Percentiles rank a stretch among this genome's conserved stretches.
These are phyloP conservation scores for Xenopus petersii DNA, from an alignment of 2,797 vertebrate species.

Conservation along the genomic window DNA sequence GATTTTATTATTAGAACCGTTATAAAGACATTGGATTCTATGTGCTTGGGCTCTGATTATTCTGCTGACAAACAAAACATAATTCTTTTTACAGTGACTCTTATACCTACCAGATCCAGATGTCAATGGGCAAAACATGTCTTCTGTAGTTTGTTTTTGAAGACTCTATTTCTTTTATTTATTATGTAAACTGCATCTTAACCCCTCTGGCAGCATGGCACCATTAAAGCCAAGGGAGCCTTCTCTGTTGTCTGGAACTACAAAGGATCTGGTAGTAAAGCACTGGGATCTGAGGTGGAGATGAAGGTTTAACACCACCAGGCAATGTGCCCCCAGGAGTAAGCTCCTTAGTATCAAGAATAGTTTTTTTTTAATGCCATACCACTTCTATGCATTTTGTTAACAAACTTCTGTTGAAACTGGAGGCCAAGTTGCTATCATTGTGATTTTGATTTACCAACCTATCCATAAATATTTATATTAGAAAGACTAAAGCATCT, in stretches of 20 bases:
- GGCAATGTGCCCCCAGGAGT: slow-evolving; percentile 12
- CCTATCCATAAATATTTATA: neutral
- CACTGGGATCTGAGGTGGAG: neutral
- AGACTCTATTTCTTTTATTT: neutral
- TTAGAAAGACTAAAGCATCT: neutral
- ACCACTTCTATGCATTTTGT: slow-evolving; percentile 17
- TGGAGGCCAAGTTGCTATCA: slow-evolving; percentile 12
- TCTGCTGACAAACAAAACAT: too few species aligned
- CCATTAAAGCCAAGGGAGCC: neutral
- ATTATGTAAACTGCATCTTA: slow-evolving; percentile 5
- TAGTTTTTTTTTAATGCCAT: slow-evolving; percentile 16
- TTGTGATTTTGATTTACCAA: neutral
- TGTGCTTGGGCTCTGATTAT: too few species aligned
- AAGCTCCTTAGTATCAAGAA: neutral
- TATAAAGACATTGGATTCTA: too few species aligned
- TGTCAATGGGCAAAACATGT: too few species aligned
- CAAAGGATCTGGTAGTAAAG: neutral
- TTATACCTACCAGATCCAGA: too few species aligned
- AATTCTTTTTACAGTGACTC: too few species aligned
- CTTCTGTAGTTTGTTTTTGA: neutral
- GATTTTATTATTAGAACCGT: too few species aligned
- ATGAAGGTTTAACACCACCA: neutral
- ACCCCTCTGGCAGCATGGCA: neutral
- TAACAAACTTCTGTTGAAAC: slow-evolving; percentile 11
- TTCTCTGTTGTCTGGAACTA: neutral